Evolutionary conservation across 2,888 invertebrate species (phyloP), one percentile per base, ranked within the genome.

Genomic region (Drosophila atripex): DNA sequence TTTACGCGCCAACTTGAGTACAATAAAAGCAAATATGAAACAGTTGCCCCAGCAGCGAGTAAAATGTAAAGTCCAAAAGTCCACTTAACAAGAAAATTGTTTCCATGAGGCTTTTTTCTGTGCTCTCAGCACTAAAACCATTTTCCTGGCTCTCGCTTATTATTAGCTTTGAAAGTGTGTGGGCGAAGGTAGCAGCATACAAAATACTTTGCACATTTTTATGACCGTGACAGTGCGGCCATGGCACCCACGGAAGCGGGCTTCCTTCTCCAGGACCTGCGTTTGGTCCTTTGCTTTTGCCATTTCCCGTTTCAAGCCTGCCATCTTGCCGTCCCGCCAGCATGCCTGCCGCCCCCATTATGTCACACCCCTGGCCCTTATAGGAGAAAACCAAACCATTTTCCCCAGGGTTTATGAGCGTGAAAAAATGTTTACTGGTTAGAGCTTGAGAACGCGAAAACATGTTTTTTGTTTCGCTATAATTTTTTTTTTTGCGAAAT

Each of bases 171-270:
- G 39, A 39, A 28, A 64, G 66, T 49, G 35, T 41, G 46, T 56
- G 23, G 47, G 35, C 21, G 50, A 50, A 35, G 43, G 47, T 50
- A 46, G 43, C 21, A n/a, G 64, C 63, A 57, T 64, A 66, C 52
- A 47, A 55, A 76, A 85, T 74, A 74, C 76, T 85, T 85, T 88
- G 59, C 83, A 73, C 73, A 82, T 73, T 84, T 88, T 88, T 82
- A 87, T 74, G 76, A 60, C 61, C 55, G 59, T 69, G 68, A 49
- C 71, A 75, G 57, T 57, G 50, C 54, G 54, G 25, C 45, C 76
- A 47, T 54, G 43, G 61, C 51, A 21, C 39, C 61, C 66, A 50
- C 14, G 25, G 25, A 14, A 45, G n/a, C 35, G 18, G 16, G n/a
- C 63, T n/a, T 16, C 30, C 11, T 25, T 18, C 45, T 38, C 28